Percentiles rank a stretch among this genome's conserved stretches.
Conservation (phyloP, 2,888 invertebrate genomes). For the Dryocosmus kuriphilus region DNA sequence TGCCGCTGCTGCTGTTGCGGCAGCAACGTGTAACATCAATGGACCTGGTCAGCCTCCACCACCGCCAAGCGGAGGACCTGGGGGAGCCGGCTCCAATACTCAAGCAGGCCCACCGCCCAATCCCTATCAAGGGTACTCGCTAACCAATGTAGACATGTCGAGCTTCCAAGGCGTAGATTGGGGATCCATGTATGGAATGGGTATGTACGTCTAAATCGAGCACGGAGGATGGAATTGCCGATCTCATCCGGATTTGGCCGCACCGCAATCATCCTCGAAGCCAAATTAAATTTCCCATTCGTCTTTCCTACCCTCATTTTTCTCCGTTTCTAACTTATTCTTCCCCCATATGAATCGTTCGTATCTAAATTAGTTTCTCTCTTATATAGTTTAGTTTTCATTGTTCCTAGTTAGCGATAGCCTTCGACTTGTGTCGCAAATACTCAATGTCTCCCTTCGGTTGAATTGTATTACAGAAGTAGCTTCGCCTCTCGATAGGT, state of each 20-base stretch:
- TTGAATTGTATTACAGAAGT: not conserved
- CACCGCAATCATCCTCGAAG: slow-evolving; percentile 38
- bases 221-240: slow-evolving; percentile 28
- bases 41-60: slow-evolving; percentile 79
- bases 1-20: slow-evolving; percentile 73
- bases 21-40: slow-evolving; percentile 79
- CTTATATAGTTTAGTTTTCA: not conserved
- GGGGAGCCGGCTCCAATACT: slow-evolving; percentile 78
- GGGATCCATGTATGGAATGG: slow-evolving; percentile 94
- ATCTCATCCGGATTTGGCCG: slow-evolving; percentile 35
- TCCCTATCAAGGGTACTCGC: slow-evolving; percentile 87
- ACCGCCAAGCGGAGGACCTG: slow-evolving; percentile 77
- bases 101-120: slow-evolving; percentile 84
- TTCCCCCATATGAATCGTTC: not conserved
- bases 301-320: slow-evolving; percentile 22
- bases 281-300: slow-evolving; percentile 30
- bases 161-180: slow-evolving; percentile 95
- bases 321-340: slow-evolving; percentile 34
- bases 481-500: slow-evolving; percentile 35
- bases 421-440: slow-evolving; percentile 15
- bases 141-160: slow-evolving; percentile 94
- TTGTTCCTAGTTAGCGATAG: slow-evolving; percentile 17
- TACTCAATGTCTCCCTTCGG: slow-evolving; percentile 32
- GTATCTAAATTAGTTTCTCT: not conserved
- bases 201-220: slow-evolving; percentile 89